Conservation (phyloP, 1,140 invertebrate species). For the Chrysomallon squamiferum region DNA sequence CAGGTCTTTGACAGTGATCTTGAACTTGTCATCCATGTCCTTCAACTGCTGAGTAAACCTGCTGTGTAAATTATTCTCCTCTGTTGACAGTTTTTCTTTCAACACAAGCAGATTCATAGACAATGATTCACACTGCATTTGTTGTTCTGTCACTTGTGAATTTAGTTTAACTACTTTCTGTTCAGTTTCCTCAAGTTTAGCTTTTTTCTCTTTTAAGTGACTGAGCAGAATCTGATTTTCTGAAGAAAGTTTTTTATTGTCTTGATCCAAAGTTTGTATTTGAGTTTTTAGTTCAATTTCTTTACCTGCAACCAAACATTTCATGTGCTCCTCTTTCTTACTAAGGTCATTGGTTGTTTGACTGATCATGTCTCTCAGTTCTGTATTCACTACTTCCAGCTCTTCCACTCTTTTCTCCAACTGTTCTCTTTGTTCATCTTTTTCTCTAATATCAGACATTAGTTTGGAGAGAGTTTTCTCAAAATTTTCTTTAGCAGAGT, state of each 20-base stretch:
- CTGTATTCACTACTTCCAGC: constrained; percentile 18
- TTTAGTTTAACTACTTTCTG: neutral
- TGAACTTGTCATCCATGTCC: neutral
- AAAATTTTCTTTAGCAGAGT: neutral
- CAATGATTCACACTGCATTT: constrained; percentile 6
- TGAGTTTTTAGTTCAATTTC: too few relatives aligned
- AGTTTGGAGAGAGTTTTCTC: neutral
- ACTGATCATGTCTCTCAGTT: constrained; percentile 31
- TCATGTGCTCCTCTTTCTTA: constrained; percentile 16
- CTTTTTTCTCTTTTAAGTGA: too few relatives aligned
- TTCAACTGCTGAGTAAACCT: neutral
- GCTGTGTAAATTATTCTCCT: neutral
- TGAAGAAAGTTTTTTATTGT: neutral
- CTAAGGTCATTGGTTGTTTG: constrained; percentile 20
- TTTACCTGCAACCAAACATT: too few relatives aligned
- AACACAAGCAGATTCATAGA: neutral
- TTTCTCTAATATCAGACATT: neutral
- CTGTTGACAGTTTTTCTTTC: neutral
- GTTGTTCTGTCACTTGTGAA: neutral
- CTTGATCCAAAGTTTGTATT: too few relatives aligned
- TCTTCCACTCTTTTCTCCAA: constrained; percentile 24
- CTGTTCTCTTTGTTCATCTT: constrained; percentile 5
- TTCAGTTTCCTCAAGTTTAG: constrained; percentile 2
- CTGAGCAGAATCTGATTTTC: too few relatives aligned
- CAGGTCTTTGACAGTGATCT: neutral